Evolutionary conservation across 37 sponge, comb jelly and placozoan species (phyloP), one percentile per base, ranked within the genome.

Genomic region (Oopsacas minuta): DNA sequence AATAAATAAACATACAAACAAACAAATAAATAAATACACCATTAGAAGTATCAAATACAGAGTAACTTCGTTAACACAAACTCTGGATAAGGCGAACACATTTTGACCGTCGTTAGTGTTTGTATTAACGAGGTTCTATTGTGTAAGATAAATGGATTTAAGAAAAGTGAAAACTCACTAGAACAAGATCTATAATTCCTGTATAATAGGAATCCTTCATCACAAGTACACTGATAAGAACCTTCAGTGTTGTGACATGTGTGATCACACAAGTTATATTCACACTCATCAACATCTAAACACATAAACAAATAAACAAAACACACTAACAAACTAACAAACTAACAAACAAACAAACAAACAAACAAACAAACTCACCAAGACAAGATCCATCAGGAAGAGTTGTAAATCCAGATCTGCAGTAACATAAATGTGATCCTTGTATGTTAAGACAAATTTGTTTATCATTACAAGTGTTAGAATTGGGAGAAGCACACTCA

Each of bases 221-320:
- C 75, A 61, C 75, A 61, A 61, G 75, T 25, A 34, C 75, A 61
- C 5, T 3, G 22, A 12, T 61, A 61, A 10, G 75, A 61, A 32
- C 75, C 75, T 5, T 25, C 17, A 5, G 75, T 20, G 30, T 61
- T 61, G 1, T 20, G 3, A 61, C 75, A 61, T 25, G 5, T 61
- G 28, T 61, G 75, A 61, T 61, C 75, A 61, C 75, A 61, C 22
- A 61, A 34, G 28, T n/a, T 34, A 25, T n/a, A n/a, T 34, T 25
- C 32, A 61, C 75, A 61, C 75, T 61, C 75, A 12, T 61, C 75
- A 61, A 12, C 75, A 61, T 61, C 75, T 61, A 61, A 61, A 10
- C 75, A 61, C 17, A 12, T 25, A 61, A 25, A n/a, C 30, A 61
- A 61, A 61, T n/a, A 61, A 42, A 42, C 49, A 42, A 42, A 42